Conservation (phyloP, 2,113 vertebrate genomes). For the Carettochelys insculpta region DNA sequence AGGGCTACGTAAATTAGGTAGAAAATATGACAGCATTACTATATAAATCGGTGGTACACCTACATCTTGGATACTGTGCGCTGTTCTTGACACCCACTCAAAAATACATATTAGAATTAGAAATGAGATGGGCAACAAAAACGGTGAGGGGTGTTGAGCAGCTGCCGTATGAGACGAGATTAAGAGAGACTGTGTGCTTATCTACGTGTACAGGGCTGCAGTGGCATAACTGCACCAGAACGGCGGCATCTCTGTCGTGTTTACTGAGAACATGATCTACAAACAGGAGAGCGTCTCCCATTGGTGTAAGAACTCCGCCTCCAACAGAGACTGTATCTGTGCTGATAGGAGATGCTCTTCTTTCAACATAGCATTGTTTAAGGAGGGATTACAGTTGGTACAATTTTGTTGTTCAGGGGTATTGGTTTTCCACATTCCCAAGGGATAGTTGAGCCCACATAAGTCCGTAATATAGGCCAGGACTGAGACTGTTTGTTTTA, state of each 20-base stretch:
- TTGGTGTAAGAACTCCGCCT: neutral
- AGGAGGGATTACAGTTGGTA: too few relatives aligned
- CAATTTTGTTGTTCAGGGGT: neutral
- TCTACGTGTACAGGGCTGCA: neutral
- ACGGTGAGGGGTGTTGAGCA: neutral
- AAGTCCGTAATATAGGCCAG: neutral
- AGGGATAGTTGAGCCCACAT: neutral
- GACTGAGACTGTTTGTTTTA: neutral
- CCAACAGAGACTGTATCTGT: neutral
- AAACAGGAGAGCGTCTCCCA: neutral
- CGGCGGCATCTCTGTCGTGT: too few relatives aligned
- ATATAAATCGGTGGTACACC: neutral
- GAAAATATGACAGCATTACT: neutral
- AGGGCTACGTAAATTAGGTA: neutral
- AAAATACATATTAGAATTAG: neutral
- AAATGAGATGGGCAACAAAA: neutral
- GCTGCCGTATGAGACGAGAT: neutral
- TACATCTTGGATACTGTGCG: neutral
- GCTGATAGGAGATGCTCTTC: neutral
- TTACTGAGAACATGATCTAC: neutral
- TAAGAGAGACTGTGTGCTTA: neutral
- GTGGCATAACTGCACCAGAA: too few relatives aligned
- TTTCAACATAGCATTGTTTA: neutral
- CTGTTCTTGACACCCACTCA: neutral
- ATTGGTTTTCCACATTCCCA: neutral